These are phyloP conservation scores for Molanna angustata DNA, from an alignment of 2,888 invertebrate genomes.

Conservation along the genomic window DNA sequence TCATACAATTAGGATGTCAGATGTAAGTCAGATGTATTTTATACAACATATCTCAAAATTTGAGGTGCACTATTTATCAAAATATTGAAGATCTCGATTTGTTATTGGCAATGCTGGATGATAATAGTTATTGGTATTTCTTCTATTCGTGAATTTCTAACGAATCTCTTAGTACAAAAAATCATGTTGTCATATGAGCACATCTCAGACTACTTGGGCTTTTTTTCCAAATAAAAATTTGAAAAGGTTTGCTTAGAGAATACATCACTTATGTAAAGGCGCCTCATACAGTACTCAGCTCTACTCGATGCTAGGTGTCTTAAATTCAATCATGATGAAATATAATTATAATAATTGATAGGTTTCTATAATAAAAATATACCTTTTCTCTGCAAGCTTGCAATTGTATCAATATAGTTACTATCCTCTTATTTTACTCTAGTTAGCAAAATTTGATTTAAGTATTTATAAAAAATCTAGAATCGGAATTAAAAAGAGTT, in stretches of 20 bases:
- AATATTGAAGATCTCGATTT: no score
- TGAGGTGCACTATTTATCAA: no score
- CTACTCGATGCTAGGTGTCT: conserved; percentile 29
- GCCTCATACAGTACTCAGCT: conserved; percentile 27
- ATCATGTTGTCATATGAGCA: conserved; percentile 17
- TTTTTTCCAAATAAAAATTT: conserved; percentile 20
- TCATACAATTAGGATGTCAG: no score
- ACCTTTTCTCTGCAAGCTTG: conserved; percentile 31
- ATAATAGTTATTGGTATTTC: no score
- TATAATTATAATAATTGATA: conserved; percentile 27
- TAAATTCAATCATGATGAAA: conserved; percentile 22
- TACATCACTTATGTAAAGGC: conserved; percentile 29
- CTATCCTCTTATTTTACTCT: conserved; percentile 17
- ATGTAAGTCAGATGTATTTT: no score
- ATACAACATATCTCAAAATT: no score
- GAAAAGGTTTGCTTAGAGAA: conserved; percentile 32
- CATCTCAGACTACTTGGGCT: conserved; percentile 17
- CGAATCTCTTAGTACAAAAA: no score
- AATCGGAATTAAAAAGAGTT: conserved; percentile 12
- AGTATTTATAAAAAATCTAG: conserved; percentile 18
- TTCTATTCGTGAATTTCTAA: no score
- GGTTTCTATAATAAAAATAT: conserved; percentile 30
- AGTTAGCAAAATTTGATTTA: conserved; percentile 23
- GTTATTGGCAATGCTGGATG: no score
- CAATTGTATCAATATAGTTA: conserved; percentile 23